Base-by-base conservation (phyloP, 2,113 vertebrate genomes). In the Colius striatus region DNA sequence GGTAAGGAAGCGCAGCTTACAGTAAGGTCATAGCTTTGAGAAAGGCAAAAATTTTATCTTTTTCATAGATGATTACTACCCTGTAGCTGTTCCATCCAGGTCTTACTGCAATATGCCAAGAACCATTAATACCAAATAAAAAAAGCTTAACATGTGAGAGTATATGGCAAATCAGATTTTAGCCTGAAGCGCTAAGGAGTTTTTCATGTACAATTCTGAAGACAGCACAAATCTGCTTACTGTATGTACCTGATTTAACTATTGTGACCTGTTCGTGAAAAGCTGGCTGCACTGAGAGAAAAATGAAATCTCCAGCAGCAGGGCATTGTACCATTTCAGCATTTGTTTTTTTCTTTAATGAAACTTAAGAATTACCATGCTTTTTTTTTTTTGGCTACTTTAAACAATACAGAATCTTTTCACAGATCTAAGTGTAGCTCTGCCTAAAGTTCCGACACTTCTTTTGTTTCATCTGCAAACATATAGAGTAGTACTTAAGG, bases 201-300 rank as follows among this genome's bases (percentile, higher is more conserved):
- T 95, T 90, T 95, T 79, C 47, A 92, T 85, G 75, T 84, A 94
- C 71, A 76, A 38, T 79, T 91, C 78, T 54, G 80, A 95, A 92
- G 95, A 97, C 87, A 95, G 90, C 68, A 76, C 32, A 95, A 90
- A 95, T 91, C 91, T 95, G 84, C 90, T 87, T 90, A 88, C 53
- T 95, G 67, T 84, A 87, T 67, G 63, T 82, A 73, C 72, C 82
- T 90, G 67, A 85, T 66, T 90, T 86, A 93, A 94, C 84, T 67
- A 77, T 78, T 91, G 67, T 91, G 94, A 92, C 71, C 85, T 72
- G 75, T 34, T 81, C 2, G 0, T 61, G 76, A 92, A 74, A 87
- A 85, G 72, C 60, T 80, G 53, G 36, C 84, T 94, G 51, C 29
- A 38, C 11, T 45, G 34, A 84, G 20, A 91, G 75, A 48, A 94